Base-by-base conservation (phyloP, 2,113 vertebrate species). In the Ciconia maguari region DNA sequence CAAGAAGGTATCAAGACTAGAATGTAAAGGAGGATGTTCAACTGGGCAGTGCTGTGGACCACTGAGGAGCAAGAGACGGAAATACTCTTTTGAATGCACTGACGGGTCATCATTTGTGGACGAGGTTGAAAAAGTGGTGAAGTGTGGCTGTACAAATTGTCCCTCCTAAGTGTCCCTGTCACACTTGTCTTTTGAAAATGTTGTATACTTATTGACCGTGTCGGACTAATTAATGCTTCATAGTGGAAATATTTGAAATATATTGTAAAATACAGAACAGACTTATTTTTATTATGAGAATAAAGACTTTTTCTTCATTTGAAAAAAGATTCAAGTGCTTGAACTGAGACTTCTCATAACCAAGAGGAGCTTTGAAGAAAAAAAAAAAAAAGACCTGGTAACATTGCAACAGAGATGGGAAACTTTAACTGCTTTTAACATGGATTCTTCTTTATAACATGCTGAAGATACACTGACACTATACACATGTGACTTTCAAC, bases 221-320 rank as follows among this genome's bases (percentile, higher is more conserved):
- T 98, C 97, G 99, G 98, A 99, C 99, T 99, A 98, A 98, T 98
- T 97, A 97, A 98, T 98, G 98, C 99, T 99, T 99, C 99, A 98
- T 98, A 98, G 98, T 98, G 99, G 99, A 99, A 99, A 99, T 99
- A 98, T 99, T 98, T 98, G 99, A 99, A 99, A 99, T 99, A 99
- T 99, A 99, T 99, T 99, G 99, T 99, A 99, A 99, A 99, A 99
- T 99, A 99, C 98, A 99, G 99, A 99, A 99, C 98, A 98, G 99
- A 99, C 99, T 99, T 99, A 99, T 99, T 99, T 99, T 99, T 99
- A 99, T 99, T 99, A 99, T 98, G 98, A 99, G 98, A 98, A 98
- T 98, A 98, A 98, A 99, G 98, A 99, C 99, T 98, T 98, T 98
- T 98, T 98, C 98, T 98, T 98, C 97, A 96, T 98, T 98, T 97